A percentile compares a stretch with the other conserved stretches of the same genome.
Conservation (phyloP, 1,140 invertebrate genomes). For the Coelopa frigida region DNA sequence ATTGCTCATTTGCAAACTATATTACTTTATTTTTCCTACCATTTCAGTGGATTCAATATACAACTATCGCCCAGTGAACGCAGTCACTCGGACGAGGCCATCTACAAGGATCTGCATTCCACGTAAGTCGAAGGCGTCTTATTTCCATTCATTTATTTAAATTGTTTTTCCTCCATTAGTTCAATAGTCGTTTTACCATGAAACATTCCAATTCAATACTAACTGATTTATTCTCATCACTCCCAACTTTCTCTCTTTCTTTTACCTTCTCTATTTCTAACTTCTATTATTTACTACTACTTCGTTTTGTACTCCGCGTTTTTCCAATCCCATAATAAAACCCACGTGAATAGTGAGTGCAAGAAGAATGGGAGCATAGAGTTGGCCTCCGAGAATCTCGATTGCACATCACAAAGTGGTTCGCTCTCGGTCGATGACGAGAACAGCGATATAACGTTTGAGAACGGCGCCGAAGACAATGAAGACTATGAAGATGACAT, state of each 20-base stretch:
- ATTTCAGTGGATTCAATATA: constrained; percentile 67
- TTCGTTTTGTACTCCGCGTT: neutral
- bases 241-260: constrained; percentile 11
- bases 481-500: constrained; percentile 39
- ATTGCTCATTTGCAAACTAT: neutral
- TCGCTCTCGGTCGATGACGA: constrained; percentile 41
- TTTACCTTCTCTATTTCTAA: constrained; percentile 16
- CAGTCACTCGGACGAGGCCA: constrained; percentile 70
- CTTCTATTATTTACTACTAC: neutral
- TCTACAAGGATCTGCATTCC: constrained; percentile 72
- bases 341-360: constrained; percentile 27
- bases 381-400: constrained; percentile 25
- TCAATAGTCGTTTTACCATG: too few relatives aligned
- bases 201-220: too few relatives aligned
- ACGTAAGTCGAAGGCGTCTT: constrained; percentile 51
- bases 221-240: constrained; percentile 15
- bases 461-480: constrained; percentile 39
- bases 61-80: constrained; percentile 48
- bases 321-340: constrained; percentile 1
- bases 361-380: constrained; percentile 34
- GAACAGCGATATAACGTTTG: constrained; percentile 41
- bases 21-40: constrained; percentile 6
- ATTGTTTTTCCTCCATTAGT: too few relatives aligned
- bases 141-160: neutral
- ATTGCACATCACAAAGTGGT: constrained; percentile 31